Evolutionary conservation across 2,888 invertebrate species (phyloP), one percentile per base, ranked within the genome.

Genomic region (Hemicrepidius hirtus): DNA sequence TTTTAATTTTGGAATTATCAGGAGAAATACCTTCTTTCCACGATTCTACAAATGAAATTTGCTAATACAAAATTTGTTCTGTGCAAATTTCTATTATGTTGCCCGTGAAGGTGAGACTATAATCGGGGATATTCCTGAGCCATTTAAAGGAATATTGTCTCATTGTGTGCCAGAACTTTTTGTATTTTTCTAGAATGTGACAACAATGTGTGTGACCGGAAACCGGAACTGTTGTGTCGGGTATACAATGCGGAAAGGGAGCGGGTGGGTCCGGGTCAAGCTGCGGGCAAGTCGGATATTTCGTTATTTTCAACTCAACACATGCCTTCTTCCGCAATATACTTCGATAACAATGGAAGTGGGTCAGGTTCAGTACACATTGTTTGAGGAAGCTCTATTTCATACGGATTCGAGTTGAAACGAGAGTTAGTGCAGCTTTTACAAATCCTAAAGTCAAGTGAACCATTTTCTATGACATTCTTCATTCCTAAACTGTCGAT

Each of bases 301-400:
- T 71, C 59, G 65, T 71, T 71, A 71, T 71, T 71, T 71, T 71
- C 71, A 71, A 53, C 66, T 66, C 49, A 66, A 71, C 71, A 71
- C 66, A 50, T 59, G 66, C 66, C 60, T 59, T 60, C 57, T 71
- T 66, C 60, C 62, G 66, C 66, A 71, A 62, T 66, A 71, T 71
- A 59, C 66, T 60, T 71, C 66, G 35, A 60, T 71, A 59, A 71
- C 71, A 71, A 71, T 66, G 44, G 62, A 62, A 71, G 13, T 60
- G 60, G 66, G 66, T 53, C 53, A 71, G 66, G 71, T 71, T 71
- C 66, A 66, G 57, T 71, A 62, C 57, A 60, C 57, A 71, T 71
- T 66, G 71, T 66, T 66, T 66, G 66, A 66, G 57, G 65, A 66
- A 71, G 63, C 60, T 53, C 66, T 49, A 66, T 71, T 71, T 66